Evolutionary conservation across 2,888 invertebrate genomes (phyloP).

Genomic region (Hylaea fasciaria): DNA sequence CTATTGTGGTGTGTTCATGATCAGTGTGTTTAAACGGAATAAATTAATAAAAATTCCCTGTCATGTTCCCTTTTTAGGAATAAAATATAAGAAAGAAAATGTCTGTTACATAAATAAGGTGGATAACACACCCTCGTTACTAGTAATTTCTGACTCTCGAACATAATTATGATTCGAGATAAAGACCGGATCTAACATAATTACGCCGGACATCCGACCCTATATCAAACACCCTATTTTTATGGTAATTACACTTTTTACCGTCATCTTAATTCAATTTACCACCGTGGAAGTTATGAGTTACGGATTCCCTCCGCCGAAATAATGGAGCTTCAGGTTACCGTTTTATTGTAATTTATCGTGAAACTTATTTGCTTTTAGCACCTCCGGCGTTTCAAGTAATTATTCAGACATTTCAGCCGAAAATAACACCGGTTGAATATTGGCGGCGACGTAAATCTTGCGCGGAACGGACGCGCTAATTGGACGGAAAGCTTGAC

Average conservation of each 20-base stretch:
- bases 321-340: conserved; percentile 60
- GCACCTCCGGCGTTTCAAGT: conserved; percentile 50
- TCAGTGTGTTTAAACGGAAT: too few relatives aligned
- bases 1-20: too few relatives aligned
- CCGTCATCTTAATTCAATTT: conserved; percentile 73
- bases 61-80: too few relatives aligned
- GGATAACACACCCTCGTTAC: conserved; percentile 34
- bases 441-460: conserved; percentile 54
- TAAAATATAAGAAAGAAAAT: conserved; percentile 35
- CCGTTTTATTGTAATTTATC: conserved; percentile 64
- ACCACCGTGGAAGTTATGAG: conserved; percentile 65
- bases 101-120: conserved; percentile 31
- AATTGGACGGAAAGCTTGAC: conserved; percentile 41
- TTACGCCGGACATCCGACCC: conserved; percentile 50
- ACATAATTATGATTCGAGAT: conserved; percentile 67
- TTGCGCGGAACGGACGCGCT: conserved; percentile 31
- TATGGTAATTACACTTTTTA: conserved; percentile 80
- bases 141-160: conserved; percentile 37
- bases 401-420: conserved; percentile 54
- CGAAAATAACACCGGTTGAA: conserved; percentile 49
- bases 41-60: too few relatives aligned
- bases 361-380: conserved; percentile 60
- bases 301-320: conserved; percentile 52
- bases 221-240: conserved; percentile 64
- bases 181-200: conserved; percentile 61